Conservation (phyloP, 2,113 vertebrate species). For the Anhinga anhinga region DNA sequence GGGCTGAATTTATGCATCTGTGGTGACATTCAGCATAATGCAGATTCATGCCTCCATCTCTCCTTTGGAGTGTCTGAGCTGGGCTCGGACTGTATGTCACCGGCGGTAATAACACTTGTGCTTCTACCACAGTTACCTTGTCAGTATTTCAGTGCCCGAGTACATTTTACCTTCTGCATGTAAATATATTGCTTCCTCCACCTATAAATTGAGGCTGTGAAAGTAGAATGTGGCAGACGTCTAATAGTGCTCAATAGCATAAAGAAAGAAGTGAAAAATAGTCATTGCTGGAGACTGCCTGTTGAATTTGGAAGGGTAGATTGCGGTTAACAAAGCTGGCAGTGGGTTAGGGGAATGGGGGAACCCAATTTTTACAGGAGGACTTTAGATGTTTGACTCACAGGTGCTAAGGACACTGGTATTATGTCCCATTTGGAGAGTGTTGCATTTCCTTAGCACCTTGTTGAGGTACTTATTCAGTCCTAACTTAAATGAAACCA, state of each 20-base stretch:
- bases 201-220: background rate
- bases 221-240: background rate
- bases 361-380: background rate
- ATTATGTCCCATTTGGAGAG: background rate
- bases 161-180: background rate
- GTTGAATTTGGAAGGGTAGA: background rate
- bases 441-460: background rate
- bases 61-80: background rate
- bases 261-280: background rate
- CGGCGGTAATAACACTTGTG: accelerated
- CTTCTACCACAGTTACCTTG: background rate
- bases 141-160: background rate
- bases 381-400: background rate
- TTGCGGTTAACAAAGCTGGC: background rate
- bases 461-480: no score
- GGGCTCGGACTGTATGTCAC: background rate
- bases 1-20: background rate
- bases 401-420: background rate
- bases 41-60: background rate
- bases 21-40: background rate
- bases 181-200: background rate
- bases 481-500: background rate
- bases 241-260: background rate
- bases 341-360: no score
- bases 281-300: accelerated